Evolutionary conservation across 2,113 vertebrate species (phyloP).

Genomic region (Pachyramphus minor): DNA sequence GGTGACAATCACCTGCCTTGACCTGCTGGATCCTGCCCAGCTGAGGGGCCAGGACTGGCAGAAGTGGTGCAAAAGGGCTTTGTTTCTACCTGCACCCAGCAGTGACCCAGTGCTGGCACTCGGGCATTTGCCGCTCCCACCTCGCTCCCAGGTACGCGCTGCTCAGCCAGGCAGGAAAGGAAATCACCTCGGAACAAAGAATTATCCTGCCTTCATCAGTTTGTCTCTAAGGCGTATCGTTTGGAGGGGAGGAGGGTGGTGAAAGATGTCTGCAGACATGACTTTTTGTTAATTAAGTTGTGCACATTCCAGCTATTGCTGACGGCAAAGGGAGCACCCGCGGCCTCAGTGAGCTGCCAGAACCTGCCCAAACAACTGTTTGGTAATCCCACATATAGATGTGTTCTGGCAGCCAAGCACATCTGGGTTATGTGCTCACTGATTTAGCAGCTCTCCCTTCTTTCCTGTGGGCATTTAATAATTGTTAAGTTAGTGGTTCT

Average conservation of each 20-base stretch:
- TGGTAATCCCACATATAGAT: rapidly evolving
- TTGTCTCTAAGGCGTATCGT: not conserved
- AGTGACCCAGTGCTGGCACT: not conserved
- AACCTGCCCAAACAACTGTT: not conserved
- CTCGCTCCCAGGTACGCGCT: rapidly evolving
- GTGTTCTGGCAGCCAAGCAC: conserved; percentile 7
- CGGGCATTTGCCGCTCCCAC: not conserved
- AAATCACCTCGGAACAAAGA: not conserved
- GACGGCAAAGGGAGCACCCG: not conserved
- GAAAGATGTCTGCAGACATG: not conserved
- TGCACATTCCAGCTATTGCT: not conserved
- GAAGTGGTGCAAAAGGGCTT: not conserved
- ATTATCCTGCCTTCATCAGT: not conserved
- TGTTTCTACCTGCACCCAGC: not conserved
- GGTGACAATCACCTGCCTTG: not conserved
- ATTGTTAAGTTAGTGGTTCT: not conserved
- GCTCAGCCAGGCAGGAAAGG: not conserved
- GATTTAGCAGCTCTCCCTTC: not conserved
- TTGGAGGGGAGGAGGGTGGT: not conserved
- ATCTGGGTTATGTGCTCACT: not conserved
- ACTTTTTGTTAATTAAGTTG: not conserved
- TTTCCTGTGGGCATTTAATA: not conserved
- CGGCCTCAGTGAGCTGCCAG: not conserved
- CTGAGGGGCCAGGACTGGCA: not conserved
- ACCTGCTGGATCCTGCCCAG: not conserved